A percentile compares a stretch with the other conserved stretches of the same genome.
phyloP scores from a whole-genome alignment of 2,888 invertebrate genomes.

The Bunonema sp. region DNA sequence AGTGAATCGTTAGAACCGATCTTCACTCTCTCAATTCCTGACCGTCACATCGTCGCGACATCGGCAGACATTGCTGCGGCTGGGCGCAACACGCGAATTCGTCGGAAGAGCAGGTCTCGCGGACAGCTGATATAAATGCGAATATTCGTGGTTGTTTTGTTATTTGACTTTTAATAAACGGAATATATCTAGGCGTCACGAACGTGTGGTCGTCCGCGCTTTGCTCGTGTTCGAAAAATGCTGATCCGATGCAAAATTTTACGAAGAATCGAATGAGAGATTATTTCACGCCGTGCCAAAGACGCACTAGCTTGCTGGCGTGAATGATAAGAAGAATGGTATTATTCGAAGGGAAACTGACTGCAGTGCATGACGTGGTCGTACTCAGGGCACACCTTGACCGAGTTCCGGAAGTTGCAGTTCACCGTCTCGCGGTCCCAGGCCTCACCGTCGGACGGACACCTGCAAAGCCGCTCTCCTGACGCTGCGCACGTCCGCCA shows the following conservation, averaged over 20 bases:
- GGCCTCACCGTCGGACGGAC: slow-evolving; percentile 27
- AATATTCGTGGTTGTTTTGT: no score
- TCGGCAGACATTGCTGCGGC: slow-evolving; percentile 30
- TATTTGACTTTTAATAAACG: no score
- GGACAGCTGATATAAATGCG: slow-evolving; percentile 18
- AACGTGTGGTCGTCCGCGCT: neutral
- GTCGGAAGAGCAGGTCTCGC: slow-evolving; percentile 16
- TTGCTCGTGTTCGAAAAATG: no score
- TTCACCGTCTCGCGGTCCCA: slow-evolving; percentile 31
- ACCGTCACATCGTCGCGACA: slow-evolving; percentile 7
- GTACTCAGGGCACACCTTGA: slow-evolving; percentile 37
- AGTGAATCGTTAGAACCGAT: neutral
- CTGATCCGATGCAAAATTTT: no score
- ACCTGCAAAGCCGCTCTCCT: slow-evolving; percentile 5
- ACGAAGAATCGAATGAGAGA: no score
- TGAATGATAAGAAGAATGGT: neutral
- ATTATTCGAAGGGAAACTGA: no score
- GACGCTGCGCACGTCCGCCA: neutral
- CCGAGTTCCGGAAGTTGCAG: slow-evolving; percentile 33
- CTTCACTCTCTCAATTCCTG: neutral
- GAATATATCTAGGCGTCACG: neutral
- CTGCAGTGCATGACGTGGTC: slow-evolving; percentile 41
- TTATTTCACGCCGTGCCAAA: no score
- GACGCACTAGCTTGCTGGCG: neutral
- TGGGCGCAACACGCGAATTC: slow-evolving; percentile 37